Base-by-base conservation (phyloP, 2,888 invertebrate genomes). In the Epistrophe grossulariae region DNA sequence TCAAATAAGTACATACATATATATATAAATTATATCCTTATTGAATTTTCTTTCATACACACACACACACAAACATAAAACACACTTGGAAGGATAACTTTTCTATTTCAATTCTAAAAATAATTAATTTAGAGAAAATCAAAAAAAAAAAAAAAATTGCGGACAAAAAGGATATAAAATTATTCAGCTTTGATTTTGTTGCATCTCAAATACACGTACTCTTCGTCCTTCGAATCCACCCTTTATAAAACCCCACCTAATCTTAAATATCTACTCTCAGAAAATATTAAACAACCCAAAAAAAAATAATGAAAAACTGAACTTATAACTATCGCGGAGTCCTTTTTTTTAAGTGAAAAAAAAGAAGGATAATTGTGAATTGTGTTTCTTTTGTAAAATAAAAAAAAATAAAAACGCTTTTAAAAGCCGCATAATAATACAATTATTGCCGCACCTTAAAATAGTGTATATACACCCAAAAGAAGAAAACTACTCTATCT, bases 391-490 rank as follows among this genome's bases (percentile, higher is more conserved):
- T 62, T 70, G 28, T 64, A 59, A 59, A 40, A 40, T 40, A 1
- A 6, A 17, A 24, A 15, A 31, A 28, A 28, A 66, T 24, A 50
- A 59, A 70, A 70, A 40, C 45, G 48, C 64, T 45, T 76, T 81
- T 55, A 55, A 64, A 38, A 81, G 73, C 79, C 87, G 79, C 83
- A 74, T 83, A 87, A 80, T 77, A 82, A 87, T 77, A 79, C 55
- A 79, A 74, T 70, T 82, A 85, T 73, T 88, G 88, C 88, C 88
- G 88, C 88, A 88, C 88, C 88, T 88, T 88, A 88, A 88, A 88
- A 87, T 87, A 87, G 87, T 87, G 87, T 87, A 83, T 79, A 87
- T 83, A 87, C 83, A 82, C 83, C 79, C 74, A 76, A 83, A 79
- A 74, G 74, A 71, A 79, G 74, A 83, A 87, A 87, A 87, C 82